phyloP scores from a whole-genome alignment of 2,797 vertebrate genomes.

The Danio jaintianensis region DNA sequence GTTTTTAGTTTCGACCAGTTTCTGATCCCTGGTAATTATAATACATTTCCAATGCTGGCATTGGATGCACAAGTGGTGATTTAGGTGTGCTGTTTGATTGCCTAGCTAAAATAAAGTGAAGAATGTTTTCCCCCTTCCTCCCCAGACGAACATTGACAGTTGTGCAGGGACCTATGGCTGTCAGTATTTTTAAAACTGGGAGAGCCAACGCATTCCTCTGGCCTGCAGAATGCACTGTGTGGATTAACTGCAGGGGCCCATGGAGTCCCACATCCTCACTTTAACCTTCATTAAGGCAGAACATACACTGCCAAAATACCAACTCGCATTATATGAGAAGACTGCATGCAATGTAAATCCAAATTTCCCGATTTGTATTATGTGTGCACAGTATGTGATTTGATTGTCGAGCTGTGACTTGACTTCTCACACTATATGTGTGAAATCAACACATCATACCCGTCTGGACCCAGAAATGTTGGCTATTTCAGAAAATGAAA shows the following conservation, averaged over 20 bases:
- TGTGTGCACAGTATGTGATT: too few species aligned
- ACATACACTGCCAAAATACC: too few species aligned
- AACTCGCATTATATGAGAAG: too few species aligned
- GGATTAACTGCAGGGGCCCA: constrained; percentile 76
- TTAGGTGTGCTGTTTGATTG: constrained; percentile 73
- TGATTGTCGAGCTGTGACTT: too few species aligned
- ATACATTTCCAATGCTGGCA: constrained; percentile 65
- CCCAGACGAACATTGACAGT: constrained; percentile 78
- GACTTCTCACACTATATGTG: too few species aligned
- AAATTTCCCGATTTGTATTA: too few species aligned
- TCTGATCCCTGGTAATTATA: constrained; percentile 69
- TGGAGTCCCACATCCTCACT: constrained; percentile 71
- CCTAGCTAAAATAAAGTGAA: constrained; percentile 73
- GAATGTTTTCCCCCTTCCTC: constrained; percentile 71
- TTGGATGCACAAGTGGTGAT: constrained; percentile 56
- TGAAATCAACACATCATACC: too few species aligned
- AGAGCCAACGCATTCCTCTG: constrained; percentile 76
- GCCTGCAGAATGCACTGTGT: constrained; percentile 75
- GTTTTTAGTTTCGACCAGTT: constrained; percentile 72
- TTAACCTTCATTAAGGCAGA: constrained; percentile 60
- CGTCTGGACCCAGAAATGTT: too few species aligned
- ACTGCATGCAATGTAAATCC: too few species aligned
- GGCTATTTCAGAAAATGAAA: too few species aligned
- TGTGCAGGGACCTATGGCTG: constrained; percentile 73
- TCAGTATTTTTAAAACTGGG: constrained; percentile 81